Evolutionary conservation across 2,797 vertebrate species (phyloP), one percentile per base, ranked within the genome.

Genomic region (Picus viridis): DNA sequence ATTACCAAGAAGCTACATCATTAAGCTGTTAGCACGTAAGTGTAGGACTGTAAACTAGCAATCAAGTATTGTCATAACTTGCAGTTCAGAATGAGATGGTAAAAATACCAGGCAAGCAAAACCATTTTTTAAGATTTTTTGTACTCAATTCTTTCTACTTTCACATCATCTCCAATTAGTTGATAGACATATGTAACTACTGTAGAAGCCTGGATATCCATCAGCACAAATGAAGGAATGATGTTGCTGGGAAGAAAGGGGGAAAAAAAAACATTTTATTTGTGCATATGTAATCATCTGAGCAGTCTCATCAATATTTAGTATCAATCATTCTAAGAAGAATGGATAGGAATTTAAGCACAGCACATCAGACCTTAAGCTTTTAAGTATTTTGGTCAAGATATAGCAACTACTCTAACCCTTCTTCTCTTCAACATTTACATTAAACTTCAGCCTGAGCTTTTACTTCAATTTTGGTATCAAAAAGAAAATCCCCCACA

Each of bases 101-200:
- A 87, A 82, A 77, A 95, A 88, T 71, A 73, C 62, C 95, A 95
- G 61, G 90, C 75, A 83, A 95, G 85, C 75, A 64, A 83, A 72
- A 85, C 67, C 16, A 58, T 41, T 98, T 98, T 41, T 98, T 98
- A 99, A 54, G 98, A 98, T 82, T 99, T 99, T 97, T 99, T 99
- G 97, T 99, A 99, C 97, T 99, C 99, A 15, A 99, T 99, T 97
- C 99, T 98, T 97, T 99, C 99, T 97, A 99, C 99, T 97, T 99
- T 99, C 91, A 99, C 99, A 47, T 99, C 99, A 62, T 99, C 99
- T 26, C 98, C 99, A 88, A 99, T 99, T 92, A 99, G 98, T 96
- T 99, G 99, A 95, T 99, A 99, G 65, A 99, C 99, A 4, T 99
- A 99, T n/a, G 99, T 99, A 86, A 99, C 99, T 92, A 99, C 99